These are phyloP conservation scores for Strigamia maritima DNA, from an alignment of 2,888 invertebrate species.

Conservation along the genomic window DNA sequence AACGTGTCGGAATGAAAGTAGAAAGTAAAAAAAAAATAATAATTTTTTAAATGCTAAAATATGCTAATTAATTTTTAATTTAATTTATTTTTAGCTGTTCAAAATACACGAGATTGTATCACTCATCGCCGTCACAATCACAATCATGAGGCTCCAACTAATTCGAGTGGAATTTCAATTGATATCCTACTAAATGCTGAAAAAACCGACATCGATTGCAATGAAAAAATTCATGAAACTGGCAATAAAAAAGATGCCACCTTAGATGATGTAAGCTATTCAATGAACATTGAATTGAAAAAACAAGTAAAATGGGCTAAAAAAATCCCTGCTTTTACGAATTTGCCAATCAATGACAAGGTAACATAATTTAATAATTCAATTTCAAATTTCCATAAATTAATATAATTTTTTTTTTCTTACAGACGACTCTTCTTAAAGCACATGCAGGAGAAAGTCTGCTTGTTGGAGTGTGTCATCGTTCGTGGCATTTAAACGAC, in stretches of 20 bases:
- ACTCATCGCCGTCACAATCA: constrained; percentile 89
- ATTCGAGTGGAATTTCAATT: constrained; percentile 79
- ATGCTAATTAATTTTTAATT: background rate
- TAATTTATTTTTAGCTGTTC: constrained; percentile 69
- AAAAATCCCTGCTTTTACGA: constrained; percentile 93
- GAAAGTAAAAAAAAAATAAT: constrained; percentile 51
- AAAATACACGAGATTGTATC: constrained; percentile 96
- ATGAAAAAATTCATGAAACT: constrained; percentile 50
- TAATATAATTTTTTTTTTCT: too few species aligned
- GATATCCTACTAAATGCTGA: constrained; percentile 86
- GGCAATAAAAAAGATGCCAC: constrained; percentile 80
- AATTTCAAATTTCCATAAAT: too few species aligned
- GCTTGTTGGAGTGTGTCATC: constrained; percentile 84
- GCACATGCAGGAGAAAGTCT: constrained; percentile 96
- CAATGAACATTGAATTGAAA: constrained; percentile 93
- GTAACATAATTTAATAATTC: constrained; percentile 59
- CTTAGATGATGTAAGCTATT: constrained; percentile 94
- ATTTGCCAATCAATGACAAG: constrained; percentile 92
- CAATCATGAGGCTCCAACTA: constrained; percentile 76
- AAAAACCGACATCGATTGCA: constrained; percentile 79
- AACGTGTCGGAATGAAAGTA: constrained; percentile 93
- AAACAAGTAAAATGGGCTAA: constrained; percentile 98
- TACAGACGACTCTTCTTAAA: constrained; percentile 79
- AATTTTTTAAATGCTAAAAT: too few species aligned
- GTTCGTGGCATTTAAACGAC: constrained; percentile 88